Evolutionary conservation across 1,140 invertebrate species (phyloP), one percentile per base, ranked within the genome.

Genomic region (Polyergus mexicanus): DNA sequence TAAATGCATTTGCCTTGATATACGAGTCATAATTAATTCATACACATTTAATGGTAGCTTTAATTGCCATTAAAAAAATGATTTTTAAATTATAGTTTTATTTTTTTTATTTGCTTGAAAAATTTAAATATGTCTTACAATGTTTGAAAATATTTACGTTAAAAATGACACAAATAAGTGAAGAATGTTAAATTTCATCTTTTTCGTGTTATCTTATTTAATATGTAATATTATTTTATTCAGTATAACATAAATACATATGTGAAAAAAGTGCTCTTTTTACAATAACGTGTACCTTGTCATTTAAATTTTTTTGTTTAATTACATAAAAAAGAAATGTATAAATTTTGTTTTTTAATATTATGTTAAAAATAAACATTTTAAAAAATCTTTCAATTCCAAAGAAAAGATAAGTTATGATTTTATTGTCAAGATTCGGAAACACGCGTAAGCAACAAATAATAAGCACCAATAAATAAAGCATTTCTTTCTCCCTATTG

Each of bases 1-100:
- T 58, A 80, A 80, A 56, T 32, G 44, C 66, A 35, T 74, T 72
- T 66, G 51, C 47, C 44, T 74, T 65, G 11, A 80, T 41, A 25
- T 35, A 22, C 35, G 8, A 56, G 16, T 19, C 47, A 56, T n/a
- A 56, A 69, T 80, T 80, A 56, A n/a, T 54, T 25, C 25, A 25
- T 56, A 32, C 2, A 10, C 2, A 10, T 38, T 16, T 35, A 69
- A 68, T 54, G 25, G 38, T 65, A 54, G 10, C 8, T 51, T 58
- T 13, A 35, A 38, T 25, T 44, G 28, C 10, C 62, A 28, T 6
- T n/a, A 38, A 47, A 51, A 16, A 16, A 47, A 8, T 16, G 10
- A 19, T 51, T 51, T 51, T 51, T 51, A 19, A 16, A 47, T 3
- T 2, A 51, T 19, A 22, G 25, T 16, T 4, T 60, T 74, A 35